Evolutionary conservation across 2,888 invertebrate species (phyloP), one percentile per base, ranked within the genome.

Genomic region (Nomada ruficornis): DNA sequence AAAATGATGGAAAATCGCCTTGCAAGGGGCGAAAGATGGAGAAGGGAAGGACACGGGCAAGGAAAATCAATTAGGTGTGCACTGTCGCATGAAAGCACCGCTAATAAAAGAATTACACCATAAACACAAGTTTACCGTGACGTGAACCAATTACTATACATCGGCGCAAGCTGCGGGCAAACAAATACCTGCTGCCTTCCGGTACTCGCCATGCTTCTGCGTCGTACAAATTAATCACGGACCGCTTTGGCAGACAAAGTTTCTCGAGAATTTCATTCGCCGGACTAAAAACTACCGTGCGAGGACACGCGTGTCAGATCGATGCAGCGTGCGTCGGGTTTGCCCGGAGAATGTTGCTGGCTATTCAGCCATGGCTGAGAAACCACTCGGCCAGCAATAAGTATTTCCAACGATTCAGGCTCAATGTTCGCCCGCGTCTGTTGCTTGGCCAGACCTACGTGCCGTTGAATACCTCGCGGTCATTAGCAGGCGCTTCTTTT

Each of bases 381-480:
- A 79, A 73, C 67, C 20, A 81, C 62, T 76, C 71, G 67, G 10
- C 77, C 15, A 1, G 47, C 15, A 13, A 47, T 63, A 71, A 77
- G 70, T 81, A 76, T 81, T 81, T 20, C 50, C 65, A 82, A 82
- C 76, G 81, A 71, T 67, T 62, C 55, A 1, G 20, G 64, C 63
- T 52, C 71, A n/a, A 44, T 65, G 63, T 71, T 75, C 60, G 63
- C 36, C 18, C 18, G 1, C 15, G 42, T 65, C 57, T 23, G 78
- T 68, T 23, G 64, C 62, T 36, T 50, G 72, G 81, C 57, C 77
- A 83, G 87, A 89, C 90, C 70, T 86, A 83, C 90, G 89, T 90
- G 90, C 88, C 85, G 85, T 86, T 91, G 92, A 93, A 92, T 93
- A 92, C 91, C 89, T 90, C 87, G 86, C 85, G 89, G 86, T 90